Evolutionary conservation across 2,113 vertebrate species (phyloP), one percentile per base, ranked within the genome.

Genomic region (Cercocebus atys): DNA sequence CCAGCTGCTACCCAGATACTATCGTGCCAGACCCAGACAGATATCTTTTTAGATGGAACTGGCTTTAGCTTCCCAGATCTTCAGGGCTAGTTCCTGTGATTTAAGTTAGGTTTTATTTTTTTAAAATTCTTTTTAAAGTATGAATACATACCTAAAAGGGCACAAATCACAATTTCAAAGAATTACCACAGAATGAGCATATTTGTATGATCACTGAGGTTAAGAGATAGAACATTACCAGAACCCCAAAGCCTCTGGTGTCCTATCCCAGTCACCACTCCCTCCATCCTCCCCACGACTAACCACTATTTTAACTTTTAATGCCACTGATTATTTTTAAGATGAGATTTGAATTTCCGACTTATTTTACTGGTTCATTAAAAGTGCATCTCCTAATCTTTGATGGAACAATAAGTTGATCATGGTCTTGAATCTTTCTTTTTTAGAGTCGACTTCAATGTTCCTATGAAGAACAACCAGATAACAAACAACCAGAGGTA

Each of bases 401-500:
- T 84, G 55, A 79, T 30, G 66, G 38, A 87, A 78, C 5, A 50
- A 22, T 50, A 91, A 40, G 22, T 96, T 72, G 95, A 83, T 94
- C 11, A 16, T 90, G 55, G 22, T 35, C 57, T 13, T 97, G 40
- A 93, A 50, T 50, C 2, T 86, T 90, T 88, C 32, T 87, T 88
- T 95, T 98, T 95, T 97, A 99, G 99, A 98, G 99, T 99, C 78
- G 99, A 99, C 97, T 99, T 99, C 98, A 99, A 99, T 72, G 99
- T 99, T 95, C 99, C 99, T 43, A 99, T 99, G 99, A 99, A 99
- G 98, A 99, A 99, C 98, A 99, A 99, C 95, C 97, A 99, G 76
- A 99, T 99, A 99, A 99, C 99, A 50, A 99, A 99, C 98, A 99
- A 99, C 98, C 99, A 99, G 99, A 99, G 99, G 99, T 99, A 98